Conservation (phyloP, 2,797 vertebrate genomes). For the Tarsius wallacei region DNA sequence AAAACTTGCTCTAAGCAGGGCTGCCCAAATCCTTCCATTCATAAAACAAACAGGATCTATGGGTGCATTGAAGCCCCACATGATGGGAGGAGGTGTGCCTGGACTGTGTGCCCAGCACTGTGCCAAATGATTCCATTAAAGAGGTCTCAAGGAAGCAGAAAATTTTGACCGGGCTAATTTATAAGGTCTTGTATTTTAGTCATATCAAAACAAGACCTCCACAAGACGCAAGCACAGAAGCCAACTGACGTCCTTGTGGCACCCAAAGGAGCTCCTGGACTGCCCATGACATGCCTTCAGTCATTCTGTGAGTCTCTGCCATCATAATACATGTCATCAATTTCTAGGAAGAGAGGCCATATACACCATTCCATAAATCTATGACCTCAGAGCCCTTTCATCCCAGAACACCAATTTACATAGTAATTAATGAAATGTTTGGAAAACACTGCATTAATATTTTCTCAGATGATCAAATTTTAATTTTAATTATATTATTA, state of each 20-base stretch:
- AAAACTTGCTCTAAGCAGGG: background rate
- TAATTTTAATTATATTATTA: slow-evolving; percentile 24
- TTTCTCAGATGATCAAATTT: slow-evolving; percentile 57
- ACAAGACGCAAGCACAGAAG: background rate
- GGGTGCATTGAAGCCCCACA: background rate
- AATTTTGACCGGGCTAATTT: slow-evolving; percentile 21
- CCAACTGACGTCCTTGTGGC: background rate
- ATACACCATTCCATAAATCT: background rate
- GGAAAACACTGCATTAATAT: background rate
- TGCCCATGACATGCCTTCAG: background rate
- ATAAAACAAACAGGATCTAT: background rate
- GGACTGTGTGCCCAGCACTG: background rate
- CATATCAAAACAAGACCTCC: slow-evolving; percentile 19
- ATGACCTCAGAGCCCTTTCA: slow-evolving; percentile 44
- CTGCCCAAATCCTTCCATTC: background rate
- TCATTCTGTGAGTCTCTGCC: background rate
- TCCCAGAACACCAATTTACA: slow-evolving; percentile 28
- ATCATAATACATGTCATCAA: background rate
- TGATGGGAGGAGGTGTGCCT: background rate
- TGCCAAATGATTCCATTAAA: slow-evolving; percentile 12
- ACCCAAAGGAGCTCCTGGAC: background rate
- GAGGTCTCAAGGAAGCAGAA: slow-evolving; percentile 43
- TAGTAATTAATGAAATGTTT: slow-evolving; percentile 21
- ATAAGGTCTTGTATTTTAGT: slow-evolving; percentile 53
- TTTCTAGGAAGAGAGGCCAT: slow-evolving; percentile 11